Evolutionary conservation across 1,140 invertebrate genomes (phyloP).

Genomic region (Meloidogyne exigua): DNA sequence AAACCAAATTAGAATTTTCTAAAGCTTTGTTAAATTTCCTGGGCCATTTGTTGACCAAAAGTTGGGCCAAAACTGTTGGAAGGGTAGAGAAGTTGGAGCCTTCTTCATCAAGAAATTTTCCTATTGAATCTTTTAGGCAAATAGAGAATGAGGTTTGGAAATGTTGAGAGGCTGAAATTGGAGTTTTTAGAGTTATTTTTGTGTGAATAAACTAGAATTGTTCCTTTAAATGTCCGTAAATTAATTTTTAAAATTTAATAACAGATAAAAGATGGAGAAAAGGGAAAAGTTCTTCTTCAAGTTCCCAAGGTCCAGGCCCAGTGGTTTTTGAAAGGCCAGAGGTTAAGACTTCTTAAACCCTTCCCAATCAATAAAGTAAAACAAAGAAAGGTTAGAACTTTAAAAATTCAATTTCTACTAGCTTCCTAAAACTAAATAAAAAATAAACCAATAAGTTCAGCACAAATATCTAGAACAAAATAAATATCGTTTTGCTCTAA

Average conservation of each 20-base stretch:
- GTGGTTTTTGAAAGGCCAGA: too few relatives aligned
- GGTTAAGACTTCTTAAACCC: too few relatives aligned
- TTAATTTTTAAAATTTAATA: too few relatives aligned
- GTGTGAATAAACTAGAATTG: too few relatives aligned
- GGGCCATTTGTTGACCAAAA: slow-evolving; percentile 34
- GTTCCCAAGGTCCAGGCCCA: too few relatives aligned
- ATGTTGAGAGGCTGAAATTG: slow-evolving; percentile 11
- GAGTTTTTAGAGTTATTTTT: too few relatives aligned
- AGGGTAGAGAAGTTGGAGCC: not conserved
- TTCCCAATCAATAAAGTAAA: too few relatives aligned
- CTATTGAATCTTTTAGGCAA: not conserved
- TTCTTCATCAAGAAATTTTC: slow-evolving; percentile 18
- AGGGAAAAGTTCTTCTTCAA: too few relatives aligned
- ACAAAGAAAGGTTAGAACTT: too few relatives aligned
- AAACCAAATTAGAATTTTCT: slow-evolving; percentile 36
- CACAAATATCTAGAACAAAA: slow-evolving; percentile 33
- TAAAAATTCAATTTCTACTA: too few relatives aligned
- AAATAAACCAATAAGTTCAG: slow-evolving; percentile 31
- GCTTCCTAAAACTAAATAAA: not conserved
- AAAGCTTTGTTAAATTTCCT: slow-evolving; percentile 32
- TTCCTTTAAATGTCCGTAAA: too few relatives aligned
- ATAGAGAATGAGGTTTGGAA: slow-evolving; percentile 27
- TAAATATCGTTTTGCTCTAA: slow-evolving; percentile 32
- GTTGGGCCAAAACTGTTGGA: slow-evolving; percentile 35
- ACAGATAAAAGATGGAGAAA: too few relatives aligned